Percentiles rank a stretch among this genome's conserved stretches.
These are phyloP conservation scores for Mimachlamys varia DNA, from an alignment of 2,888 invertebrate genomes.

Conservation along the genomic window DNA sequence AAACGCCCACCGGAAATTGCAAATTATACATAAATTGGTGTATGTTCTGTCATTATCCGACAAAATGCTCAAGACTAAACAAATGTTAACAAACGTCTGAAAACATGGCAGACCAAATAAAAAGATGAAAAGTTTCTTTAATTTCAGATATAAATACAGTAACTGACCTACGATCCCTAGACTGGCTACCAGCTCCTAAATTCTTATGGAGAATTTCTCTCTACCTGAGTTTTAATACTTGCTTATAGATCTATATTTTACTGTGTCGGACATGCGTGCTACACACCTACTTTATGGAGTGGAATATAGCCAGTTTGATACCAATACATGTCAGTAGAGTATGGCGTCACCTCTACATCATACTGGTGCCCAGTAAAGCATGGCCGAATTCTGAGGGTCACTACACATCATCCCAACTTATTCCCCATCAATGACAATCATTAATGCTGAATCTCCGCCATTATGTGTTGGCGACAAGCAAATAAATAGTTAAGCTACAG, in stretches of 20 bases:
- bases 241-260: no score
- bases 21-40: background rate
- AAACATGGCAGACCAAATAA: background rate
- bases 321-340: background rate
- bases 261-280: background rate
- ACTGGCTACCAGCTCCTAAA: no score
- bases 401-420: background rate
- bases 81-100: background rate
- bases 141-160: background rate
- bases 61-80: background rate
- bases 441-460: constrained; percentile 7
- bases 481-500: background rate
- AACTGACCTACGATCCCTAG: background rate
- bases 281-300: background rate
- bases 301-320: background rate
- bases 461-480: background rate
- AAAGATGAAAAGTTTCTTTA: background rate
- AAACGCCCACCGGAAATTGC: background rate
- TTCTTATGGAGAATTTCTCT: no score
- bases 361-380: background rate
- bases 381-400: background rate
- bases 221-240: no score
- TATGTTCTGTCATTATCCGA: background rate
- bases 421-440: constrained; percentile 20
- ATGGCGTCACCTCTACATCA: background rate